Conservation (phyloP, 2,888 invertebrate species). For the Pemphredon lugubris region DNA sequence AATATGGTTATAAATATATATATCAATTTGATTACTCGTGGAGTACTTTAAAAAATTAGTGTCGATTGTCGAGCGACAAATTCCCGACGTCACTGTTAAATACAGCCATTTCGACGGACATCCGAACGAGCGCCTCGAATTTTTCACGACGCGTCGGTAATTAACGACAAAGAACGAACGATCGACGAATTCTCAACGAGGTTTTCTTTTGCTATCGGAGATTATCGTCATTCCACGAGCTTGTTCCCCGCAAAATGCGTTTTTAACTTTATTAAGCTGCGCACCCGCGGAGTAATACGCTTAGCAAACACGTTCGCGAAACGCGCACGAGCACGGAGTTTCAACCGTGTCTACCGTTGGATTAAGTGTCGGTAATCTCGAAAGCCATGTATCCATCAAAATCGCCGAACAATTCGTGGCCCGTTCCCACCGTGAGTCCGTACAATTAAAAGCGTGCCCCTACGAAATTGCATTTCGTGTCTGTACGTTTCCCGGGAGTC, state of each 20-base stretch:
- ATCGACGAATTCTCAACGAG: not conserved
- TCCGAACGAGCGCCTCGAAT: too few species aligned
- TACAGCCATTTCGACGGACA: too few species aligned
- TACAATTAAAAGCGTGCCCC: constrained; percentile 23
- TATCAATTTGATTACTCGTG: too few species aligned
- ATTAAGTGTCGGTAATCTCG: constrained; percentile 41
- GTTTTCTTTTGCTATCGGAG: too few species aligned
- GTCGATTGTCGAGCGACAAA: too few species aligned
- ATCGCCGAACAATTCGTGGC: constrained; percentile 30
- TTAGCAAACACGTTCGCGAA: constrained; percentile 41
- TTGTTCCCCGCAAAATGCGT: constrained; percentile 33
- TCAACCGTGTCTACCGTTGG: constrained; percentile 22
- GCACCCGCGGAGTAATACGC: constrained; percentile 37
- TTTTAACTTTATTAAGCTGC: constrained; percentile 46
- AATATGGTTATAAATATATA: too few species aligned
- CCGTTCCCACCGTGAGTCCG: not conserved
- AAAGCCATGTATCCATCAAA: constrained; percentile 18
- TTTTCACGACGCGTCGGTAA: too few species aligned
- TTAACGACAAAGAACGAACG: constrained; percentile 10
- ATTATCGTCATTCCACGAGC: constrained; percentile 37
- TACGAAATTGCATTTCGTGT: constrained; percentile 23
- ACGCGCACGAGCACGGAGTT: constrained; percentile 2
- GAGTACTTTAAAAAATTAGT: too few species aligned
- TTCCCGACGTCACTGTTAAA: too few species aligned
- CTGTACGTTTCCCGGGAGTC: too few species aligned